phyloP scores from a whole-genome alignment of 1,140 invertebrate genomes.

The Triops cancriformis region DNA sequence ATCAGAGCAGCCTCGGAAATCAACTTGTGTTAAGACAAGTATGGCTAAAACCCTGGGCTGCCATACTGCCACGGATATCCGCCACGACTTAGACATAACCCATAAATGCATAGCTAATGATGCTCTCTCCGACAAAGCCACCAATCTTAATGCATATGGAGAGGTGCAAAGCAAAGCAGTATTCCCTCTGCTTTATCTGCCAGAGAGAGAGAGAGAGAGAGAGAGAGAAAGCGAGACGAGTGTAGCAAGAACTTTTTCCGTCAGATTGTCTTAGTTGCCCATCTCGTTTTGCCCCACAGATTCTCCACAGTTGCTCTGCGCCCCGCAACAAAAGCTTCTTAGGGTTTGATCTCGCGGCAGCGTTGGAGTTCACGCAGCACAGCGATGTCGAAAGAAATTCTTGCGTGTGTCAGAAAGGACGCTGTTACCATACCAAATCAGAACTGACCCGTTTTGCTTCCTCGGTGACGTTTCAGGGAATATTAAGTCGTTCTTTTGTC shows the following conservation, averaged over 20 bases:
- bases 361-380: no score
- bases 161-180: not conserved
- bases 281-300: no score
- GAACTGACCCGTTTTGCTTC: no score
- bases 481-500: no score
- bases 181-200: not conserved
- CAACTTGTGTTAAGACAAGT: slow-evolving; percentile 11
- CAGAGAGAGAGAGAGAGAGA: not conserved
- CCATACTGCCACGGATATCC: slow-evolving; percentile 12
- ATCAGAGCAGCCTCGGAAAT: slow-evolving; percentile 12
- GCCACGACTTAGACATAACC: slow-evolving; percentile 2
- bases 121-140: not conserved
- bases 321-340: no score
- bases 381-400: no score
- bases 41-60: not conserved
- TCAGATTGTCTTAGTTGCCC: no score
- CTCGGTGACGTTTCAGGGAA: no score
- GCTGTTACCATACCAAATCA: no score
- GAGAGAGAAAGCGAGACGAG: not conserved
- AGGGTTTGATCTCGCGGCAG: no score
- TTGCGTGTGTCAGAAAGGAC: no score
- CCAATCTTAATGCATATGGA: slow-evolving; percentile 14
- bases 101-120: slow-evolving; percentile 14
- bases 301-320: no score
- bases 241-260: not conserved